Conservation (phyloP, 1,140 invertebrate species). For the Diachasma alloeum region DNA sequence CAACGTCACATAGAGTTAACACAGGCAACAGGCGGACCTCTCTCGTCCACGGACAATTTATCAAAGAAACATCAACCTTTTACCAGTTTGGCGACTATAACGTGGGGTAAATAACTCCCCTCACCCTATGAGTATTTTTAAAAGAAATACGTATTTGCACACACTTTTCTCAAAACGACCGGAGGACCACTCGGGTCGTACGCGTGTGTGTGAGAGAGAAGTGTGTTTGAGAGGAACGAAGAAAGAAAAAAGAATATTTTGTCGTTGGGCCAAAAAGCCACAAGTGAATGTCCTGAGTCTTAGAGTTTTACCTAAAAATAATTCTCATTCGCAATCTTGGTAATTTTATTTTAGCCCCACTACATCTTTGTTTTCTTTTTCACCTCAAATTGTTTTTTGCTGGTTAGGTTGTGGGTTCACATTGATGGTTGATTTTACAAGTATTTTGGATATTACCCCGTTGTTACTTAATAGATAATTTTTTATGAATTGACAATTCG, state of each 20-base stretch:
- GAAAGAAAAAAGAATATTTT: conserved; percentile 14
- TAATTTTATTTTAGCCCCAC: conserved; percentile 31
- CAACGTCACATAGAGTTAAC: conserved; percentile 29
- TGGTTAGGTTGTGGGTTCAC: not conserved
- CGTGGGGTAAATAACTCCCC: not conserved
- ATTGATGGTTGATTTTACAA: not conserved
- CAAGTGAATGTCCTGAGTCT: conserved; percentile 38
- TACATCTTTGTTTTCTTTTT: conserved; percentile 26
- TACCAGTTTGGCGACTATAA: not conserved
- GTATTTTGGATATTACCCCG: too few species aligned
- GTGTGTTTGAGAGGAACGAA: conserved; percentile 10
- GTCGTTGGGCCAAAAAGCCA: conserved; percentile 32
- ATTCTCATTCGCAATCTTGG: conserved; percentile 30
- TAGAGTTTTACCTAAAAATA: conserved; percentile 52
- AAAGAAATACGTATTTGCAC: conserved; percentile 7
- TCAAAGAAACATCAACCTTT: conserved; percentile 28
- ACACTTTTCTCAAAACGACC: not conserved
- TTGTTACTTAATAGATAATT: too few species aligned
- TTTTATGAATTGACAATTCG: too few species aligned
- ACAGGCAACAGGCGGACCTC: not conserved
- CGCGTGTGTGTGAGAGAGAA: not conserved
- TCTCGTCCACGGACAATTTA: conserved; percentile 29
- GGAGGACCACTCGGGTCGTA: not conserved
- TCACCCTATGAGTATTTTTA: not conserved
- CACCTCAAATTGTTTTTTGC: conserved; percentile 21